Conservation (phyloP, 2,113 vertebrate genomes). For the Mus spicilegus region DNA sequence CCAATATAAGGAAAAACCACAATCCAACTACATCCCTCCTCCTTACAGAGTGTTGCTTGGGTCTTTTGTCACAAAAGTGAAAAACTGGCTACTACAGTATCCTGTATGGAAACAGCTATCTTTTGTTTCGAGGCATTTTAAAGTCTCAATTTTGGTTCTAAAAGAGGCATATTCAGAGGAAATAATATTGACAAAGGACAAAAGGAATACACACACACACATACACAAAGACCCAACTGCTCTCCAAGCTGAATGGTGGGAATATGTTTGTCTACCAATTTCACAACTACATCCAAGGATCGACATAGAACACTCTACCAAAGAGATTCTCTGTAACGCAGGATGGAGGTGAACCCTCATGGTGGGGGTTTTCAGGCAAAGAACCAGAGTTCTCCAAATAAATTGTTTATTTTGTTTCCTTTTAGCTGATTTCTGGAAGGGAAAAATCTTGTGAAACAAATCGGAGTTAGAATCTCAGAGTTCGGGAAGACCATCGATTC, state of each 20-base stretch:
- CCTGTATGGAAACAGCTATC: background rate
- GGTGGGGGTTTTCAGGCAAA: background rate
- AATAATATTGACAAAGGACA: background rate
- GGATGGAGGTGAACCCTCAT: background rate
- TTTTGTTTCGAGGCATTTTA: background rate
- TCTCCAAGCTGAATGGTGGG: background rate
- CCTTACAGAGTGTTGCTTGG: background rate
- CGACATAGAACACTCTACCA: background rate
- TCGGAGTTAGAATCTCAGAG: background rate
- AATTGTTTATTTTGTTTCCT: conserved; percentile 19
- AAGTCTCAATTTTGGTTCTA: background rate
- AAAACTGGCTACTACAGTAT: background rate
- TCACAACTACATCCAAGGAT: fast-evolving
- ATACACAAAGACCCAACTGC: no score
- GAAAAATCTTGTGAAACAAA: conserved; percentile 29
- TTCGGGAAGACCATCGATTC: background rate
- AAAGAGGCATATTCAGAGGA: background rate
- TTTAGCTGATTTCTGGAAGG: conserved; percentile 9
- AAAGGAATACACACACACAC: no score
- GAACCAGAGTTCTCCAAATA: conserved; percentile 26
- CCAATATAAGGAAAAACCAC: background rate
- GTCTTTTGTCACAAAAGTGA: background rate
- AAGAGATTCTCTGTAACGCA: background rate
- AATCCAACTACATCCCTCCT: background rate
- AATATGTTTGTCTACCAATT: background rate